Base-by-base conservation (phyloP, 2,113 vertebrate genomes). In the Cynopterus brachyotis region DNA sequence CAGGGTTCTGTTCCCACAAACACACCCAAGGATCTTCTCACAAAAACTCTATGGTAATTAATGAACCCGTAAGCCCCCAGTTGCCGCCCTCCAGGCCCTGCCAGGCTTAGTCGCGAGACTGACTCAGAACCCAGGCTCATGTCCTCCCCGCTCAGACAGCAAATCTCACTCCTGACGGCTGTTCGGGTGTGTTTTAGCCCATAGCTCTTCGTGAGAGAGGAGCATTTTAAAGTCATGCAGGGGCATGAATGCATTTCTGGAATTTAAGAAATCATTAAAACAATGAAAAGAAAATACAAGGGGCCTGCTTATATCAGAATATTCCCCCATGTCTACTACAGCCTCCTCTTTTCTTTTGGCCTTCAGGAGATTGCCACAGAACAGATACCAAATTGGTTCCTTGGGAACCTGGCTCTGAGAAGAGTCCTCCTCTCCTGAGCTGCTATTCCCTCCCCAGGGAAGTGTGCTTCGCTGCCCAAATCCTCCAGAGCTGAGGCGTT, bases 1-100 rank as follows among this genome's bases (percentile, higher is more conserved):
- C 95, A 83, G 78, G 91, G 96, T 91, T 96, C 55, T 96, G 85
- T 93, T 98, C 95, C 96, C 96, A 97, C 91, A 95, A 95, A 97
- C 76, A 94, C 72, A 95, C 92, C 80, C 95, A 96, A 97, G 75
- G 88, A 92, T 75, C 95, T 93, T 79, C 82, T 96, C 96, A 91
- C 78, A 93, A 94, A 96, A 89, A 82, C 67, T 91, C 20, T 0
- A 1, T 2, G 57, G 88, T 95, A 93, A 96, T 97, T 93, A 97
- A 89, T 2, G 0, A 93, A 75, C 62, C 91, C 96, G 92, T 88
- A 80, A 60, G 88, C 84, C 59, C 26, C 81, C 66, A 0, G 6
- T 8, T 3, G 28, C 94, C 26, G 0, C 81, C 92, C 95, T 94
- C 72, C 67, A 47, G 92, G 90, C 81, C 75, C 96, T 30, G 55